Percentiles rank a stretch among this genome's conserved stretches.
phyloP scores from a whole-genome alignment of 2,797 vertebrate genomes.

The Moxostoma hubbsi region DNA sequence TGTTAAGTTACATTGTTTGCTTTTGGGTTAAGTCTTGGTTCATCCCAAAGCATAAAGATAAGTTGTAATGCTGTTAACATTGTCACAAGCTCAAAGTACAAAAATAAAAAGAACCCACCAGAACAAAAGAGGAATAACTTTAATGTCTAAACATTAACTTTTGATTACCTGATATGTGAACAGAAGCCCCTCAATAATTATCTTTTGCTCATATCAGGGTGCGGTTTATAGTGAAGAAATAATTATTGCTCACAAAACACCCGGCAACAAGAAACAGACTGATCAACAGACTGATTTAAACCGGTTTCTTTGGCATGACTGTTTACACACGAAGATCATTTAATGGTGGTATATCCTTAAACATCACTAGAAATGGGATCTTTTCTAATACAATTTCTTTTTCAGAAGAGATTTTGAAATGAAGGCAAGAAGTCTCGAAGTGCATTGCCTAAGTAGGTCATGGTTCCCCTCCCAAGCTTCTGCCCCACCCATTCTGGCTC shows the following conservation, averaged over 20 bases:
- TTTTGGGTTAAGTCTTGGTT: background rate
- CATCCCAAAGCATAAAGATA: background rate
- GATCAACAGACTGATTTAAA: too few relatives aligned
- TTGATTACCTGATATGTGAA: conserved; percentile 19
- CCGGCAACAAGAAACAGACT: background rate
- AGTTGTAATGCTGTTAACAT: conserved; percentile 1
- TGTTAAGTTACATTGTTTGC: background rate
- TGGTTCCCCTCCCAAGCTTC: background rate
- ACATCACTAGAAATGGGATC: background rate
- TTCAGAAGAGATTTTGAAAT: background rate
- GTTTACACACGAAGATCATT: background rate
- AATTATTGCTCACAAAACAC: background rate
- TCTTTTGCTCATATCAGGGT: background rate
- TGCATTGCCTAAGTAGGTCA: background rate
- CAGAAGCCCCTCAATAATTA: conserved; percentile 21
- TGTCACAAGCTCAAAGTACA: background rate
- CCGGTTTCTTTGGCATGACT: too few relatives aligned
- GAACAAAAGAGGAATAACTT: conserved; percentile 10
- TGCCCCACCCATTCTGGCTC: background rate
- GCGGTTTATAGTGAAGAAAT: conserved; percentile 8
- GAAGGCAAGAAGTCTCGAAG: background rate
- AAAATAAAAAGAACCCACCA: background rate
- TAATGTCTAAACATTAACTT: background rate
- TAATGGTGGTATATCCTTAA: background rate
- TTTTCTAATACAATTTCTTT: background rate